These are phyloP conservation scores for Galerucella nymphaeae DNA, from an alignment of 2,888 invertebrate species.

Conservation along the genomic window DNA sequence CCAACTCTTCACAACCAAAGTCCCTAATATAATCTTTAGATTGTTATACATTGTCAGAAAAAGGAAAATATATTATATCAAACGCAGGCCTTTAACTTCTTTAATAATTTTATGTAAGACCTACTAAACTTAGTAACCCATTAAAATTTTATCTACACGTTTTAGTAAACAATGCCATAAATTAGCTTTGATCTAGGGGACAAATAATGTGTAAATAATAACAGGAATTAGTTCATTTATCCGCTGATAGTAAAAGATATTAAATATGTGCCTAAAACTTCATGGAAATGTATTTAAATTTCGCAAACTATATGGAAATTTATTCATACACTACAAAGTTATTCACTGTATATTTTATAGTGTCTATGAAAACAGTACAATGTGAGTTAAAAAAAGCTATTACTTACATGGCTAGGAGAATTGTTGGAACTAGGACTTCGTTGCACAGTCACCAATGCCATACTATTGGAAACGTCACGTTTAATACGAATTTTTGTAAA, in stretches of 20 bases:
- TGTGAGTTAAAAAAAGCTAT: not conserved
- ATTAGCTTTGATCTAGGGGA: constrained; percentile 3
- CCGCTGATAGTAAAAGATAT: not conserved
- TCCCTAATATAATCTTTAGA: constrained; percentile 47
- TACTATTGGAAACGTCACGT: constrained; percentile 55
- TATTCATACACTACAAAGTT: not conserved
- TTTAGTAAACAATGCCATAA: constrained; percentile 20
- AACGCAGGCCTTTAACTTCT: not conserved
- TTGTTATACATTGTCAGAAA: constrained; percentile 25
- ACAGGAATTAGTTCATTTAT: constrained; percentile 2
- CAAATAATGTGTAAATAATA: constrained; percentile 1
- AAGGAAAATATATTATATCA: constrained; percentile 43
- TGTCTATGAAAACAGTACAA: not conserved
- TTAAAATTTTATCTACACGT: constrained; percentile 9
- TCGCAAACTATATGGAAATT: not conserved
- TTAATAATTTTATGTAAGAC: not conserved
- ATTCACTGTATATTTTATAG: not conserved
- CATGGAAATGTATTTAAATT: not conserved
- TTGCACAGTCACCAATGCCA: constrained; percentile 80
- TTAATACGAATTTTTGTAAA: constrained; percentile 37
- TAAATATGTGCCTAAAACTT: not conserved
- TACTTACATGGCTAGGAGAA: constrained; percentile 65
- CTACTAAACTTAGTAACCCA: not conserved
- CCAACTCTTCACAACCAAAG: constrained; percentile 54
- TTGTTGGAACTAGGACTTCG: constrained; percentile 78